These are phyloP conservation scores for Protophormia terraenovae DNA, from an alignment of 2,888 invertebrate species.

Conservation along the genomic window DNA sequence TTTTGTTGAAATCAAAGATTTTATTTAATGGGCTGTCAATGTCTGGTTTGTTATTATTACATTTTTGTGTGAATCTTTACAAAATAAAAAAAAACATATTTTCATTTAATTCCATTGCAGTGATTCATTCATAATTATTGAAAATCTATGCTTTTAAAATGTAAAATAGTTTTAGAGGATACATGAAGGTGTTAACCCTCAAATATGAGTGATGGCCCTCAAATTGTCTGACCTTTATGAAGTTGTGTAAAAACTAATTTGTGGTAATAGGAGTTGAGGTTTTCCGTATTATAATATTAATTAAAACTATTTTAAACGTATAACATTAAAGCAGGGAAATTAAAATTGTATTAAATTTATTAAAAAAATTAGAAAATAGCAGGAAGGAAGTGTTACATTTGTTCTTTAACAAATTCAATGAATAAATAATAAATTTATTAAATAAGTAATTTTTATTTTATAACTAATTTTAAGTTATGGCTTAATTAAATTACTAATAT, in stretches of 20 bases:
- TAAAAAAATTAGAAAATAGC: not conserved
- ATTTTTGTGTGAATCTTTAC: slow-evolving; percentile 16
- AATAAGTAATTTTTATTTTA: no score
- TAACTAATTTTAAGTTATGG: no score
- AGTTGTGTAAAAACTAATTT: slow-evolving; percentile 37
- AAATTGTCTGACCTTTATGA: slow-evolving; percentile 48
- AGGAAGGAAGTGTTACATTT: slow-evolving; percentile 49
- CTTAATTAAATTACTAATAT: no score
- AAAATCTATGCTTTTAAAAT: slow-evolving; percentile 55
- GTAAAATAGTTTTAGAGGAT: slow-evolving; percentile 48
- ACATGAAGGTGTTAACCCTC: slow-evolving; percentile 64
- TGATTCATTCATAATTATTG: slow-evolving; percentile 55
- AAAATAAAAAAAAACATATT: slow-evolving; percentile 20
- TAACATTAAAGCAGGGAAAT: not conserved
- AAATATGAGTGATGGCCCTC: slow-evolving; percentile 53
- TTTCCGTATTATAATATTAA: no score
- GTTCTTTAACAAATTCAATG: no score
- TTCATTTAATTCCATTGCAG: slow-evolving; percentile 23
- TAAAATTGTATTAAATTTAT: not conserved
- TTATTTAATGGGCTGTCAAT: slow-evolving; percentile 47
- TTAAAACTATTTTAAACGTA: no score
- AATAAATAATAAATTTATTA: not conserved
- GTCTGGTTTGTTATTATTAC: slow-evolving; percentile 45
- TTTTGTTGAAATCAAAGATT: no score
- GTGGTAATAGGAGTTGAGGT: slow-evolving; percentile 56